Evolutionary conservation across 2,797 vertebrate genomes (phyloP), one percentile per base, ranked within the genome.

Genomic region (Anas georgica): DNA sequence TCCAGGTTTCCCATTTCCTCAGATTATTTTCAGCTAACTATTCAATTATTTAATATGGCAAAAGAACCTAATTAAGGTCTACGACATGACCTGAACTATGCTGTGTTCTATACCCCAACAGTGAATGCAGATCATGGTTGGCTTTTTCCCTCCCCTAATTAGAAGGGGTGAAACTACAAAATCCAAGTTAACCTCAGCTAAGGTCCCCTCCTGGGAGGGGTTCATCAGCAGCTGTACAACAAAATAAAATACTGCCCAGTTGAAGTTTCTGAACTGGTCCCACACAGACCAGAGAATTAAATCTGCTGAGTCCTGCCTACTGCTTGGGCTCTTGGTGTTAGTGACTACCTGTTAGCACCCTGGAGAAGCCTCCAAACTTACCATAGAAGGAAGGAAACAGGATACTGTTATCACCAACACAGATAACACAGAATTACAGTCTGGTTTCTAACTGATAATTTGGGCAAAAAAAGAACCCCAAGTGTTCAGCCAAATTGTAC

Each of bases 131-230:
- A 83, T 35, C 50, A 77, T 10, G 77, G 78, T 1, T 23, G 23
- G 37, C 35, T 92, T 95, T 84, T 90, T 95, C 86, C 76, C 89
- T 87, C 76, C 69, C 58, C 50, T 87, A 72, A 85, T 87, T 75
- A 93, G 66, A 22, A 92, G 72, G 31, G 68, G 26, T 46, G 54
- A 95, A 96, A 92, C 88, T 68, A 83, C 88, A 89, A 93, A 91
- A 80, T 15, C 52, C 28, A 43, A 33, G 62, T 74, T 85, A 89
- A 88, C 88, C 91, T 70, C 83, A 52, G 62, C 26, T 39, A 86
- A 75, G n/a, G 46, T 39, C 21, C 37, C 79, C 73, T 25, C 58
- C 67, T 15, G 46, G 77, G 76, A 80, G 23, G 75, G 63, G 41
- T 33, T 91, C 62, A 80, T 29, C 56, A 91, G 81, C 0, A 2